phyloP scores from a whole-genome alignment of 2,888 invertebrate genomes.

The Tuta absoluta region DNA sequence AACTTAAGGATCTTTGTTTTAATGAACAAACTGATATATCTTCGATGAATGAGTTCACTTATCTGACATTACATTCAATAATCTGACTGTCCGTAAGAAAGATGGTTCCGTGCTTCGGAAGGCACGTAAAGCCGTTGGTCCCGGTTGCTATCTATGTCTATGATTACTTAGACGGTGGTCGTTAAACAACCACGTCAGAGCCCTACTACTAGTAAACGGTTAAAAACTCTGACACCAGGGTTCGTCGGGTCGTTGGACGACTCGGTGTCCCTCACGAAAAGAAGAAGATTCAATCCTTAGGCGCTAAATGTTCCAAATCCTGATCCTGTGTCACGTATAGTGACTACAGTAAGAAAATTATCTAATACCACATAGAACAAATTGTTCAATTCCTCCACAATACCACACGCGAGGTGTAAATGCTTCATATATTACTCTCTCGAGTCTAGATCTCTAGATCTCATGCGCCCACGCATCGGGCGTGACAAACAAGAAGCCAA shows the following conservation, averaged over 20 bases:
- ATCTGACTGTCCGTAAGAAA: too few relatives aligned
- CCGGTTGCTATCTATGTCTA: too few relatives aligned
- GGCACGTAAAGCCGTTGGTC: too few relatives aligned
- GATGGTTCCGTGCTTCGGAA: too few relatives aligned
- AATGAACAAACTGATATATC: neutral
- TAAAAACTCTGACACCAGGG: too few relatives aligned
- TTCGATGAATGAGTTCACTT: neutral
- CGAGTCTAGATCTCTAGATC: constrained; percentile 42
- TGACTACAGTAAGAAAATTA: neutral
- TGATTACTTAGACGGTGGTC: too few relatives aligned
- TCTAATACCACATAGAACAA: neutral
- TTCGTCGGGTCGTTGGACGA: too few relatives aligned
- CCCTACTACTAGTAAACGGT: too few relatives aligned
- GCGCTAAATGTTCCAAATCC: neutral
- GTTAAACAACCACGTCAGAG: too few relatives aligned
- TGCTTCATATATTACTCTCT: constrained; percentile 31
- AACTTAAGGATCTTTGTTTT: neutral
- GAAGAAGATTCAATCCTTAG: too few relatives aligned
- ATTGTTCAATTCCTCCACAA: constrained; percentile 26
- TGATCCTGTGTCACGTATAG: neutral
- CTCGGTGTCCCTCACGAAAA: too few relatives aligned
- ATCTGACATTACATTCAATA: too few relatives aligned
- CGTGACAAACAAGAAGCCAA: neutral
- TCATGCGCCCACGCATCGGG: constrained; percentile 44
- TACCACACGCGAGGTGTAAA: constrained; percentile 21